Evolutionary conservation across 2,797 vertebrate species (phyloP), one percentile per base, ranked within the genome.

Genomic region (Liparis tanakae): DNA sequence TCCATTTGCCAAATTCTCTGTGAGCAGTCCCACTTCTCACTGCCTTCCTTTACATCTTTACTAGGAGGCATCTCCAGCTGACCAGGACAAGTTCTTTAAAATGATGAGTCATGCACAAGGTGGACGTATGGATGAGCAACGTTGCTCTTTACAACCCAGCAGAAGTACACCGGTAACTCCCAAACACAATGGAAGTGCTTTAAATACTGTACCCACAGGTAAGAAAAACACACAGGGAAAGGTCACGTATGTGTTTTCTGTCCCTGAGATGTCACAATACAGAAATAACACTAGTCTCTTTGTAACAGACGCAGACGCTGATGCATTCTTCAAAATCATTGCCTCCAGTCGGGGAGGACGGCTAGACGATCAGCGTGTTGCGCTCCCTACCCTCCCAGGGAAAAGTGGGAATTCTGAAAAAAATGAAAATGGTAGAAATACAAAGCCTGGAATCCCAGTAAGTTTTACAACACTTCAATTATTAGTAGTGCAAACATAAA

Each of bases 61-160:
- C 68, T 18, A 90, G 88, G 81, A 83, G 55, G 18, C 50, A 3
- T 80, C 79, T 34, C 33, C 46, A 53, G 67, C 66, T 55, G 81
- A 92, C 8, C 73, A 91, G 62, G 79, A 90, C 0, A 25, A 73
- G 3, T 89, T 93, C 59, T n/a, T 89, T 37, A 81, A 88, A 69
- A 91, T 90, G 70, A 89, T 92, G 25, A 88, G 54, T 57, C 83
- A 86, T 39, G 79, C 86, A 57, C 89, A 92, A 75, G 72, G 78
- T 12, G 87, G 83, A 72, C 89, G 91, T 7, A 92, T 94, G 86
- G 89, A 93, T 0, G 92, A 92, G 7, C 93, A 94, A 34, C 90
- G 91, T 6, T 93, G 92, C 67, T 69, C 72, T 81, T 79, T 93
- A 51, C 81, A 80, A 30, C 77, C 82, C 7, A 83, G 81, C 53